These are phyloP conservation scores for Tribolium castaneum DNA, from an alignment of 1,140 invertebrate genomes.

Conservation along the genomic window DNA sequence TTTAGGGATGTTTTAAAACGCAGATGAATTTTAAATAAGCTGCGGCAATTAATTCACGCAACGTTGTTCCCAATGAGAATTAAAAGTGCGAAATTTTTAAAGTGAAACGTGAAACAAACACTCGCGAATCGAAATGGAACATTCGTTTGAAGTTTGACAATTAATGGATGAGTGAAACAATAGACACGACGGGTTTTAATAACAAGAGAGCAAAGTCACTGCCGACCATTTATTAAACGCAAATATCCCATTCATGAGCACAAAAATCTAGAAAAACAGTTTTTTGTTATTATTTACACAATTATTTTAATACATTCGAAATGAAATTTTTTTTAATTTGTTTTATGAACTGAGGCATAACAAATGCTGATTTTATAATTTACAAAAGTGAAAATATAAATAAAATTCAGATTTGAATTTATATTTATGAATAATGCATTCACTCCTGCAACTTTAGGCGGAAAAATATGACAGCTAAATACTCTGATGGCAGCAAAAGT, in stretches of 20 bases:
- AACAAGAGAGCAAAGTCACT: not conserved
- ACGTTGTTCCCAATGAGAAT: not conserved
- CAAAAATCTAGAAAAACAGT: not conserved
- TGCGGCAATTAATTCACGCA: not conserved
- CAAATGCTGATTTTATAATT: not conserved
- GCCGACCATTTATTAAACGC: not conserved
- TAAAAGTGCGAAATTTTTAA: conserved; percentile 10
- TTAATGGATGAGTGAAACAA: not conserved
- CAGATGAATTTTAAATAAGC: conserved; percentile 21
- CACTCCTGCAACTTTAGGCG: not conserved
- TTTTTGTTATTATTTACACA: not conserved
- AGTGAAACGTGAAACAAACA: not conserved
- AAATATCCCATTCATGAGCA: not conserved
- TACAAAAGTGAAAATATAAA: not conserved
- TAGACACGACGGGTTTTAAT: not conserved
- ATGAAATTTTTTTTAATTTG: not conserved
- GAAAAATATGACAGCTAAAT: not conserved
- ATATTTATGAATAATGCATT: not conserved
- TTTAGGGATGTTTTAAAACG: conserved; percentile 12
- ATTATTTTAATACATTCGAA: not conserved
- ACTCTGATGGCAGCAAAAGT: not conserved
- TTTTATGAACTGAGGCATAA: not conserved
- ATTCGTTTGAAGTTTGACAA: not conserved
- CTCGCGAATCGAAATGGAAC: not conserved
- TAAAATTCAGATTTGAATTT: not conserved